Base-by-base conservation (phyloP, 2,888 invertebrate genomes). In the Camponotus fellah region DNA sequence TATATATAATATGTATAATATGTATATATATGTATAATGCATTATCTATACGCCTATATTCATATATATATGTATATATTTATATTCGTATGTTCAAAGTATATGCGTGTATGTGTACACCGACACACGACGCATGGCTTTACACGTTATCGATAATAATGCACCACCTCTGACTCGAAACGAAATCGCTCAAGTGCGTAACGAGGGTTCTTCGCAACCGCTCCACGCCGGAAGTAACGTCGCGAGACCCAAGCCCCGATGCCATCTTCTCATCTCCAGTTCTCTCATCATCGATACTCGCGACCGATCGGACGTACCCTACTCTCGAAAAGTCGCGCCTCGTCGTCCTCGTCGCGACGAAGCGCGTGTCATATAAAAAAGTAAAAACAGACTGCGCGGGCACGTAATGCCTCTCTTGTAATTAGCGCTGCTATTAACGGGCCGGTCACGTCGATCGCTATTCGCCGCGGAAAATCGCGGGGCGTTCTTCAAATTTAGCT, bases 1-100 rank as follows among this genome's bases (percentile, higher is more conserved):
- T 91, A 90, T 91, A 87, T 91, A 90, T 92, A 92, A 91, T 83
- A 80, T 84, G 81, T 76, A 69, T 84, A 86, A 84, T 89, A 86
- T 88, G 85, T 88, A 89, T 86, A 37, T 62, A 87, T 87, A 86
- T 86, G 26, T 85, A 87, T 74, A 85, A 75, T 76, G 66, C 53
- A 34, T 58, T 74, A 72, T 76, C 83, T 88, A 88, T 80, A 77
- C 62, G 77, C 56, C 82, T 91, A 90, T 91, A 90, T 91, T 83
- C 83, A 81, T 90, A 85, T 88, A 84, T 85, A 77, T 87, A 82
- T 79, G 83, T 88, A 62, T 86, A 65, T 91, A 82, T 90, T 82
- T 91, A 83, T 86, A 82, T 87, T 74, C 84, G 83, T 86, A 85
- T 87, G 82, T 84, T 77, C 82, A 84, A 84, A 80, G 76, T 88